phyloP scores from a whole-genome alignment of 2,113 vertebrate species.

The Dromaius novaehollandiae region DNA sequence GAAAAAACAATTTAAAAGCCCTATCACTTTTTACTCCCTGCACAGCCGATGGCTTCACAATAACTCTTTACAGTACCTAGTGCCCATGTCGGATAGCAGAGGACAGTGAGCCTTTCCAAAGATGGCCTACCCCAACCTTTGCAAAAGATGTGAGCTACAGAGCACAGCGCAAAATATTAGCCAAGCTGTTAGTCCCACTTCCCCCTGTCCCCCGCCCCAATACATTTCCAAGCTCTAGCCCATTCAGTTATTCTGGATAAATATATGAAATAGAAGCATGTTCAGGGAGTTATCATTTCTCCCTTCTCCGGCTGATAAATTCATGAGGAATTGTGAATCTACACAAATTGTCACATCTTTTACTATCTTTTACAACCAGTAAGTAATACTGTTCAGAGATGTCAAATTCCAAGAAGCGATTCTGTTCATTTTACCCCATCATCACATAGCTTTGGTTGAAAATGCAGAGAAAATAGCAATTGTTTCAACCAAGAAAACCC shows the following conservation, averaged over 20 bases:
- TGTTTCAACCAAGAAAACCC: background rate
- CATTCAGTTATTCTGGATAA: background rate
- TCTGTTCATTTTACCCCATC: background rate
- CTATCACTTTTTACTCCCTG: background rate
- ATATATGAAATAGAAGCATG: background rate
- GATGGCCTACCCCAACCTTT: background rate
- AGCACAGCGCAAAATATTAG: background rate
- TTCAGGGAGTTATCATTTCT: background rate
- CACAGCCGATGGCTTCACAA: background rate
- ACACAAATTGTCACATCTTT: background rate
- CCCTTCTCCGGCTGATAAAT: background rate
- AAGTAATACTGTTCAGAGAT: background rate
- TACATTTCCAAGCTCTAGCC: background rate
- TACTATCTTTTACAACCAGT: background rate
- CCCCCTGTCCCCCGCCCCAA: background rate
- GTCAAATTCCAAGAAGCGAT: background rate
- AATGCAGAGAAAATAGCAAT: background rate
- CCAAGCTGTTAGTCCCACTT: background rate
- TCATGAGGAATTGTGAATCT: background rate
- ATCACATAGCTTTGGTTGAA: background rate
- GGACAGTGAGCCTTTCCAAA: background rate
- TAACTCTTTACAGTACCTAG: constrained; percentile 7
- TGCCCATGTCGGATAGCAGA: background rate
- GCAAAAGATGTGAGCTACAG: background rate
- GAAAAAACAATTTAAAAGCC: background rate